Evolutionary conservation across 1,140 invertebrate genomes (phyloP).

Genomic region (Penaeus vannamei): DNA sequence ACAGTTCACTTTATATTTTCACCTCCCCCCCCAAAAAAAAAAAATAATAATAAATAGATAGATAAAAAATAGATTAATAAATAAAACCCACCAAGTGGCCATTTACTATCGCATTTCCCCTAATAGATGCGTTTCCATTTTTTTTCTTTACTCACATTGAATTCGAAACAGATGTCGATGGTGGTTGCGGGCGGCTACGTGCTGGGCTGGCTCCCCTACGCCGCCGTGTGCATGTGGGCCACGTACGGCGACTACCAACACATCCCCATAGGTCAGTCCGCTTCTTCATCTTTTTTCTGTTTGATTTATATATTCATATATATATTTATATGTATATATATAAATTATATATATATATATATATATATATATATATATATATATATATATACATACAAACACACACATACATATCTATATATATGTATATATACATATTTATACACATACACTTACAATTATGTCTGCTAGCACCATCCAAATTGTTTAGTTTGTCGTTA

Average conservation of each 20-base stretch:
- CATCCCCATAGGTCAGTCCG: slow-evolving; percentile 5
- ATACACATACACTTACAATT: not conserved
- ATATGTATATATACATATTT: not conserved
- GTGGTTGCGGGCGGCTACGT: slow-evolving; percentile 65
- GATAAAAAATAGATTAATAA: too few species aligned
- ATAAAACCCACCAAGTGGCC: too few species aligned
- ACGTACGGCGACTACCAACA: slow-evolving; percentile 50
- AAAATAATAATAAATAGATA: too few species aligned
- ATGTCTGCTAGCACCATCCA: too few species aligned
- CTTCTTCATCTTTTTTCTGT: too few species aligned
- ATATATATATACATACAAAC: not conserved
- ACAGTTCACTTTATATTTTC: too few species aligned
- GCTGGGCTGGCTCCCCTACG: slow-evolving; percentile 67
- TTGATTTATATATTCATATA: too few species aligned
- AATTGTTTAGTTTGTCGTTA: too few species aligned
- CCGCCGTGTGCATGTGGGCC: slow-evolving; percentile 62
- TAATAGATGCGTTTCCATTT: too few species aligned
- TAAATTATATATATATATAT: not conserved
- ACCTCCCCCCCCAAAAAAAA: too few species aligned
- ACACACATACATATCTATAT: not conserved
- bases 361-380: not conserved
- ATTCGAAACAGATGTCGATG: slow-evolving; percentile 59
- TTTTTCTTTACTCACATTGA: not conserved
- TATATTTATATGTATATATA: too few species aligned
- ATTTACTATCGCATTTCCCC: too few species aligned